Conservation (phyloP, 2,113 vertebrate genomes). For the Macrotis lagotis region DNA sequence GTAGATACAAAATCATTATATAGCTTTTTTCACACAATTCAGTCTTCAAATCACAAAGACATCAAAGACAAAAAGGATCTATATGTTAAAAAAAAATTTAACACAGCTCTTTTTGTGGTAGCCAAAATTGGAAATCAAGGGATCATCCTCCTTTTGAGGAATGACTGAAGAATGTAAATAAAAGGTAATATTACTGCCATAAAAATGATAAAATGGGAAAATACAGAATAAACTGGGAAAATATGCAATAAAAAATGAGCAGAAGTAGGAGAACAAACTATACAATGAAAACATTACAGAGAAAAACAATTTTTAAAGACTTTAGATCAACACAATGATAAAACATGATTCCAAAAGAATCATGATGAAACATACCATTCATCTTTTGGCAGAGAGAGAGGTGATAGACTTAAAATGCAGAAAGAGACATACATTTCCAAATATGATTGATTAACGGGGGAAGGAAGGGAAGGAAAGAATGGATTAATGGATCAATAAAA, state of each 20-base stretch:
- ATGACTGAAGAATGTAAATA: neutral
- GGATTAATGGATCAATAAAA: neutral
- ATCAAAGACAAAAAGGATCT: neutral
- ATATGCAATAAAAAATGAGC: neutral
- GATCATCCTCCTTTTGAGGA: neutral
- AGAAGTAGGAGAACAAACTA: neutral
- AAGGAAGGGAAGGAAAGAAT: neutral
- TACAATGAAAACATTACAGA: neutral
- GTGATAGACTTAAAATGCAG: neutral
- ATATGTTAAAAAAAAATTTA: neutral
- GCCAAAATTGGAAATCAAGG: neutral
- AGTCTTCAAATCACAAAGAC: neutral
- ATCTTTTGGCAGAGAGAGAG: neutral
- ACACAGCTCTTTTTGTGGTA: neutral
- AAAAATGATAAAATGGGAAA: neutral
- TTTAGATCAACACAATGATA: neutral
- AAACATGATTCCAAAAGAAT: neutral
- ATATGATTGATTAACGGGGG: neutral
- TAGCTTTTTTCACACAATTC: constrained; percentile 12
- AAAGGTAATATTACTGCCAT: no score
- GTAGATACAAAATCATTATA: constrained; percentile 64
- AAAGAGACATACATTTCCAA: neutral
- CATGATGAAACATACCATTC: neutral
- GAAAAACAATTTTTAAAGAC: neutral
- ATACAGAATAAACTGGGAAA: neutral